phyloP scores from a whole-genome alignment of 2,888 invertebrate species.

The Anoplius nigerrimus region DNA sequence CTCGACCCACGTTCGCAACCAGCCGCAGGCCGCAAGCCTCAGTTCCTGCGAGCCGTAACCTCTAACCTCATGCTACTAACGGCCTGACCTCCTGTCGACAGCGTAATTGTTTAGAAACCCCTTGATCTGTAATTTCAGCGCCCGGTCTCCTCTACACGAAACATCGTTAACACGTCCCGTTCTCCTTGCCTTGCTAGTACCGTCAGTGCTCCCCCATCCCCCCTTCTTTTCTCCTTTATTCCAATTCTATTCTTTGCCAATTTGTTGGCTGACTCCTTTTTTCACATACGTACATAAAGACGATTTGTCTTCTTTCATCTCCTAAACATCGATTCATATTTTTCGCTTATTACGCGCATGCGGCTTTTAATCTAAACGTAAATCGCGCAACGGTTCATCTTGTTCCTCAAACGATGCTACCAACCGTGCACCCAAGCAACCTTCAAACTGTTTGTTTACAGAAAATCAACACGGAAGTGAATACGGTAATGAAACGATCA shows the following conservation, averaged over 20 bases:
- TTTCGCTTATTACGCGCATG: not conserved
- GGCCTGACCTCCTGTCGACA: conserved; percentile 53
- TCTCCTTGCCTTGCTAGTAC: not conserved
- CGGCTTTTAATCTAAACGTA: conserved; percentile 31
- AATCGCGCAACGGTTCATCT: conserved; percentile 27
- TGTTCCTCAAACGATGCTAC: conserved; percentile 10
- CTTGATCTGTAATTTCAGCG: conserved; percentile 62
- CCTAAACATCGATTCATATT: not conserved
- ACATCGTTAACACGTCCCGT: conserved; percentile 55
- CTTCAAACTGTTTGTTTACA: conserved; percentile 22
- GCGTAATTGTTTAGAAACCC: conserved; percentile 62
- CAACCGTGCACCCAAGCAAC: conserved; percentile 18
- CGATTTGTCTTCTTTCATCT: too few relatives aligned
- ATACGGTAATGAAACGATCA: conserved; percentile 22
- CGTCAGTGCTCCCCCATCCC: not conserved
- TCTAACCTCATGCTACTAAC: conserved; percentile 58
- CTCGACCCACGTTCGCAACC: conserved; percentile 62
- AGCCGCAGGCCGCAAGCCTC: conserved; percentile 66
- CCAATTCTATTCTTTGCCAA: not conserved
- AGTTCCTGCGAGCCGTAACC: conserved; percentile 56
- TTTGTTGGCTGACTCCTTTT: not conserved
- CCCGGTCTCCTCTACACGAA: conserved; percentile 48
- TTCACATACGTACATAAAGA: too few relatives aligned
- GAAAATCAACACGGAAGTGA: conserved; percentile 24
- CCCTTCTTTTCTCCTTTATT: not conserved